Evolutionary conservation across 2,113 vertebrate genomes (phyloP).

Genomic region (Glareola pratincola): DNA sequence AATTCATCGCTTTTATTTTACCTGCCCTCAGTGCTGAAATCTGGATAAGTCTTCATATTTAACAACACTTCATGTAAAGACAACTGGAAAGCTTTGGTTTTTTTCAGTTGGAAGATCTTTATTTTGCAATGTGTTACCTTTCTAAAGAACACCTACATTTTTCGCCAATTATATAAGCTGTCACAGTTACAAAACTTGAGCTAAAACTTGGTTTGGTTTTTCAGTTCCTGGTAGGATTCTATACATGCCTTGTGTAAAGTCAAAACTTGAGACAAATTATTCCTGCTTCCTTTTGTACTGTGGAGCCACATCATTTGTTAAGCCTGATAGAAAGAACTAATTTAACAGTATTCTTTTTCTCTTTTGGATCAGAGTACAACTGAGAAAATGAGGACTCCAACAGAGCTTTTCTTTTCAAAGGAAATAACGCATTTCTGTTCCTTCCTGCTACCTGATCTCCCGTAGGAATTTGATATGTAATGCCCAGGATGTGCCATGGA

Average conservation of each 20-base stretch:
- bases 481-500: not conserved
- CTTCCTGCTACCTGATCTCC: not conserved
- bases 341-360: conserved; percentile 23
- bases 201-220: not conserved
- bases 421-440: not conserved
- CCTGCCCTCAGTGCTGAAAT: not conserved
- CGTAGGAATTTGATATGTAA: not conserved
- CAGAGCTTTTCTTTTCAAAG: conserved; percentile 23
- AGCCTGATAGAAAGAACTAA: not conserved
- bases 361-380: conserved; percentile 22
- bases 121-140: not conserved
- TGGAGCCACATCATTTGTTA: conserved; percentile 6
- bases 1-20: not conserved
- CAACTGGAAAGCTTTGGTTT: not conserved
- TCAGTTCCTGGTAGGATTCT: conserved; percentile 10
- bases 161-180: not conserved
- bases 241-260: not conserved
- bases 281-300: conserved; percentile 24
- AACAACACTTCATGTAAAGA: not conserved
- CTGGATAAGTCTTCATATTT: not conserved
- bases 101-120: conserved; percentile 10
- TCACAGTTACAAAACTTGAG: not conserved
- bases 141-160: not conserved
- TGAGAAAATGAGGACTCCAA: conserved; percentile 40
- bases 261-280: conserved; percentile 44